Evolutionary conservation across 2,888 invertebrate genomes (phyloP).

Genomic region (Asteroscopus sphinx): DNA sequence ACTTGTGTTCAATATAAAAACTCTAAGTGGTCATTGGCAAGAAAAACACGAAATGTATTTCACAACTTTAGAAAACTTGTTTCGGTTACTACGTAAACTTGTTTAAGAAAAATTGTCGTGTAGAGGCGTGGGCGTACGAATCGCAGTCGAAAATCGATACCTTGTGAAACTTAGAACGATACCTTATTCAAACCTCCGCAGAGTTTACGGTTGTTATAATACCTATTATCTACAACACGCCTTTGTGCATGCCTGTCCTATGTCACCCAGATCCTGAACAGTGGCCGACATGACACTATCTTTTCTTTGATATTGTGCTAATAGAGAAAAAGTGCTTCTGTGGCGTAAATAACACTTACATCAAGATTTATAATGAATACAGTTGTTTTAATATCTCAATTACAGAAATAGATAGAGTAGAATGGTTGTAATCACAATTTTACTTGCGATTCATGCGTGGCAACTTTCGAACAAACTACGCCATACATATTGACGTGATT

Average conservation of each 20-base stretch:
- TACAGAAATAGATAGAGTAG: no score
- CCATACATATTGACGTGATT: no score
- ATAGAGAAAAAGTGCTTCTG: conserved; percentile 6
- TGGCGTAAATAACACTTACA: not conserved
- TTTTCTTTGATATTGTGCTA: conserved; percentile 31
- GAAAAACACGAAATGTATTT: not conserved
- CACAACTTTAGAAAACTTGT: conserved; percentile 1
- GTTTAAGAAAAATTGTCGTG: conserved; percentile 9
- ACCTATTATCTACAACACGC: conserved; percentile 47
- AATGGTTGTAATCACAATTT: no score
- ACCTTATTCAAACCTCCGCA: conserved; percentile 63
- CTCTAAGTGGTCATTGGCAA: no score
- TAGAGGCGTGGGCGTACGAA: conserved; percentile 28
- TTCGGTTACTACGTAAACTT: conserved; percentile 23
- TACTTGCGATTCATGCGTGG: no score
- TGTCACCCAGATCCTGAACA: conserved; percentile 44
- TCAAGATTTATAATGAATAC: not conserved
- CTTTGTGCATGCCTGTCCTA: conserved; percentile 54
- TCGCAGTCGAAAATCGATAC: conserved; percentile 64
- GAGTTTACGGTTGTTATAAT: conserved; percentile 59
- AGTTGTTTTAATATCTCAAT: not conserved
- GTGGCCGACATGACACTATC: conserved; percentile 44
- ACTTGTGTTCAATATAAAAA: not conserved
- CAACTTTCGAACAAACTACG: no score
- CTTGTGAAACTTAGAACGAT: conserved; percentile 65